Conservation (phyloP, 1,140 invertebrate genomes). For the Ruditapes philippinarum region DNA sequence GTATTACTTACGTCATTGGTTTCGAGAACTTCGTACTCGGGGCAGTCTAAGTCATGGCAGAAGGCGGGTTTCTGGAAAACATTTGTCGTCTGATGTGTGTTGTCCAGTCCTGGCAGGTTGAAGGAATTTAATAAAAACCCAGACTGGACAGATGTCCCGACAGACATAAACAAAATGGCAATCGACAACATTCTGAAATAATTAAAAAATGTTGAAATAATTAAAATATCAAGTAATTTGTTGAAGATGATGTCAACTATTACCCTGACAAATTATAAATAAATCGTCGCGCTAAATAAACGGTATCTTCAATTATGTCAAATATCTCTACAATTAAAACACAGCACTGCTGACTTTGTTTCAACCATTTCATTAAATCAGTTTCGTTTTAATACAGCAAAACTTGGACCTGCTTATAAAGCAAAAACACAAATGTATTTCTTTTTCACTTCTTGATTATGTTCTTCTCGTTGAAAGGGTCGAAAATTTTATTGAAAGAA, state of each 20-base stretch:
- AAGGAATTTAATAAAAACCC: neutral
- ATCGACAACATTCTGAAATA: conserved; percentile 20
- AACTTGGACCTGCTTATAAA: no score
- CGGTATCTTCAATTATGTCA: no score
- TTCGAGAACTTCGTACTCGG: conserved; percentile 27
- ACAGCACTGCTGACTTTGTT: no score
- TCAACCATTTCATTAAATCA: no score
- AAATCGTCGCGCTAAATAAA: no score
- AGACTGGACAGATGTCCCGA: neutral
- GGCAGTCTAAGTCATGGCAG: conserved; percentile 42
- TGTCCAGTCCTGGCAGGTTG: neutral
- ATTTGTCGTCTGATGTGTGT: neutral
- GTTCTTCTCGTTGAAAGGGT: no score
- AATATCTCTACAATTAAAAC: no score
- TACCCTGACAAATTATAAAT: neutral
- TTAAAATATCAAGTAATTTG: neutral
- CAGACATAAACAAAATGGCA: neutral
- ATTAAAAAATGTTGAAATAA: no score
- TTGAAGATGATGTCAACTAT: neutral
- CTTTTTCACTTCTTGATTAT: no score
- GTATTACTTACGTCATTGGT: conserved; percentile 35
- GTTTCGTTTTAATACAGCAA: no score
- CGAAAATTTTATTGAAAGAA: no score
- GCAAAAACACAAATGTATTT: no score
- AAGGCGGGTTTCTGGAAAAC: neutral